Conservation (phyloP, 2,113 vertebrate genomes). For the Struthio camelus region DNA sequence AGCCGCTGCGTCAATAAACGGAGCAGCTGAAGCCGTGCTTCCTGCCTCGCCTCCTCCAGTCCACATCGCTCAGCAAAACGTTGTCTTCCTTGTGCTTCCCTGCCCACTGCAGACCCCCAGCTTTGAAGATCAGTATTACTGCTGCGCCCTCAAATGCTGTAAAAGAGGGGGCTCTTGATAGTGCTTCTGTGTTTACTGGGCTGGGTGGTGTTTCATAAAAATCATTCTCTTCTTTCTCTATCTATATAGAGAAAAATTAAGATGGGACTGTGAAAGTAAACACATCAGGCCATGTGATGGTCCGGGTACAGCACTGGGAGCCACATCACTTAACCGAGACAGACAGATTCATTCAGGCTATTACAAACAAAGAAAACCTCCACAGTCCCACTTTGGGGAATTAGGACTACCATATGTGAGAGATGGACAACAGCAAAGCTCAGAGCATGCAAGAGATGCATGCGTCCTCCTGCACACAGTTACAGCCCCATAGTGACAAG, state of each 20-base stretch:
- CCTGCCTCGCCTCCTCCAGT: neutral
- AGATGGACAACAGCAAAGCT: neutral
- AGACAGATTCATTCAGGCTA: neutral
- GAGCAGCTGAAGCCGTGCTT: neutral
- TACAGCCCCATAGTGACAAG: neutral
- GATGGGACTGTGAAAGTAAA: neutral
- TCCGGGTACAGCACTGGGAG: neutral
- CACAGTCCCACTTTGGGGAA: neutral
- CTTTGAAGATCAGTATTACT: neutral
- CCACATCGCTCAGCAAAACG: neutral
- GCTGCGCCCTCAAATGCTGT: neutral
- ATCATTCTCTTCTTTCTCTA: neutral
- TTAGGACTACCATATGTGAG: neutral
- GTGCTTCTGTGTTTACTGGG: neutral
- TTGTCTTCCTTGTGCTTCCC: neutral
- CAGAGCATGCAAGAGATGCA: neutral
- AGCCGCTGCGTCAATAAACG: neutral
- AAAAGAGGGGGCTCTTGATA: neutral
- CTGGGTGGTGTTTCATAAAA: neutral
- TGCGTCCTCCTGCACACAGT: neutral
- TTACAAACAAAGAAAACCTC: neutral
- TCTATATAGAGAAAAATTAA: accelerated
- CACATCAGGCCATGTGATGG: neutral
- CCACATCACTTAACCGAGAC: neutral
- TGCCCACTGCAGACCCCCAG: neutral